Percentiles rank a stretch among this genome's conserved stretches.
Conservation (phyloP, 2,797 vertebrate species). For the Paramormyrops hopkinsi region DNA sequence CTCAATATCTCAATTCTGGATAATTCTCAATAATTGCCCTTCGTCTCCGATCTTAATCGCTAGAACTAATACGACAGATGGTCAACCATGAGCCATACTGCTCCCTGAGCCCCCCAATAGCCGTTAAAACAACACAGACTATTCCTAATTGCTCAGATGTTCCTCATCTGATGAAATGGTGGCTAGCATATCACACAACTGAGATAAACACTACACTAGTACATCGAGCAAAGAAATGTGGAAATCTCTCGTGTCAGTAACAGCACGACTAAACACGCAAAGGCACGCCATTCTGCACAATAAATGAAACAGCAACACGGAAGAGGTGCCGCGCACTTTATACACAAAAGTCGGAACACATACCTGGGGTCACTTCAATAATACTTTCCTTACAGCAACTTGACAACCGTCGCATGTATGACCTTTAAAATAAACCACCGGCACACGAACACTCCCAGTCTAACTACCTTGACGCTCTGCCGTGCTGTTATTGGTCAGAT, state of each 20-base stretch:
- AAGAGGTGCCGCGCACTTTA: neutral
- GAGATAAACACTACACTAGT: neutral
- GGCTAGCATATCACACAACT: neutral
- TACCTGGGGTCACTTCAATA: slow-evolving; percentile 19
- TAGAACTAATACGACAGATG: neutral
- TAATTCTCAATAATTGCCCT: neutral
- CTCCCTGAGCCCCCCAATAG: neutral
- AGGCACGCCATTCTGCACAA: neutral
- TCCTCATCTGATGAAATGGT: neutral
- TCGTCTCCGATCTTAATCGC: neutral
- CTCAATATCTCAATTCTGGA: neutral
- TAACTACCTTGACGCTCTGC: slow-evolving; percentile 24
- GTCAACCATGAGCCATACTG: neutral
- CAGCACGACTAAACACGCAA: neutral
- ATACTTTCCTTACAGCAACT: neutral
- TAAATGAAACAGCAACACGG: neutral
- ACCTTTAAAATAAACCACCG: slow-evolving; percentile 22
- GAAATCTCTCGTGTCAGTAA: neutral
- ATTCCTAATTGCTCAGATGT: neutral
- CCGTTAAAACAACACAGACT: neutral
- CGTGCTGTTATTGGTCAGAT: neutral
- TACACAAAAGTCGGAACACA: slow-evolving; percentile 1
- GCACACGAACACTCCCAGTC: slow-evolving; percentile 14
- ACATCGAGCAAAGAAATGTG: neutral
- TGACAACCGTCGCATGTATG: neutral